Conservation (phyloP, 1,140 invertebrate species). For the Drosophila erecta region DNA sequence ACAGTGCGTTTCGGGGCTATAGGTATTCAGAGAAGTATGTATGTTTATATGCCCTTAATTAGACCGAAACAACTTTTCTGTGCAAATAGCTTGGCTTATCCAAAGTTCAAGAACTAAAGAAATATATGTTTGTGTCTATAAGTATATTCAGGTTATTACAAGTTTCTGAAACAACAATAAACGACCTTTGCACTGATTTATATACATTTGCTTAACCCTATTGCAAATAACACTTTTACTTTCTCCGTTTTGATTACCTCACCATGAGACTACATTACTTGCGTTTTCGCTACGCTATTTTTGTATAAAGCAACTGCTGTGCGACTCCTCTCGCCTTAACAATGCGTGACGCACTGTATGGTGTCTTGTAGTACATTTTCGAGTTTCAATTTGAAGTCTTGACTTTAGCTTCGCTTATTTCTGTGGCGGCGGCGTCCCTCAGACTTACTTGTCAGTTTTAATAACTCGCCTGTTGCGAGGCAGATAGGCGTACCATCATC, state of each 20-base stretch:
- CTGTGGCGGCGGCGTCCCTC: constrained; percentile 7
- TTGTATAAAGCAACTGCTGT: constrained; percentile 1
- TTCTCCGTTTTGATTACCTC: not conserved
- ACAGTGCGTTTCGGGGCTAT: constrained; percentile 11
- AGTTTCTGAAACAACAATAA: not conserved
- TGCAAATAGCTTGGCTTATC: too few relatives aligned
- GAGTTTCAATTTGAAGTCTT: constrained; percentile 17
- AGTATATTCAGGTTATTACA: not conserved
- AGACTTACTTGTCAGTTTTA: constrained; percentile 43
- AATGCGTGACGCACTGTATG: constrained; percentile 25
- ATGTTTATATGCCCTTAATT: too few relatives aligned
- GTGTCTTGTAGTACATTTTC: constrained; percentile 17
- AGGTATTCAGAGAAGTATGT: not conserved
- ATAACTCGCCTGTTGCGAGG: constrained; percentile 30
- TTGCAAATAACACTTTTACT: not conserved
- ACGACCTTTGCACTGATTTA: not conserved
- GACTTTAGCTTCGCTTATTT: constrained; percentile 19
- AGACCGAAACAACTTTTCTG: too few relatives aligned
- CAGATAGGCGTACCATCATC: constrained; percentile 18
- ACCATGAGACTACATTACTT: not conserved
- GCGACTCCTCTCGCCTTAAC: not conserved
- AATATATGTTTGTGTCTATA: too few relatives aligned
- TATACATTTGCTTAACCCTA: not conserved
- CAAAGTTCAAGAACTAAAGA: too few relatives aligned
- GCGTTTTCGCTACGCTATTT: not conserved